Evolutionary conservation across 2,888 invertebrate genomes (phyloP), one percentile per base, ranked within the genome.

Genomic region (Aleiodes testaceus): DNA sequence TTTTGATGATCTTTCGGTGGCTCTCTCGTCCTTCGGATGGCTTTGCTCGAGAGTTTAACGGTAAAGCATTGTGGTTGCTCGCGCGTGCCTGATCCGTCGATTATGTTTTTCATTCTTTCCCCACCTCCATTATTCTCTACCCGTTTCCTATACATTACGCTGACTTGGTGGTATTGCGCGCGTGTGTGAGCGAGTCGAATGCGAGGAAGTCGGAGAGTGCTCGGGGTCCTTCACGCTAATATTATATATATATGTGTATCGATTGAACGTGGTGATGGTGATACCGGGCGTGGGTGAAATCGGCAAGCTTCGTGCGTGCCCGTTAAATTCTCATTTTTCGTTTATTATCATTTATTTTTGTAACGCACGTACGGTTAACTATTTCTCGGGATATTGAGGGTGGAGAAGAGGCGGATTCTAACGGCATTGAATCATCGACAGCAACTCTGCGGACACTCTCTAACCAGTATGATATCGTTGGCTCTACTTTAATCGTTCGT

Each of bases 1-100:
- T 49, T 72, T 69, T 47, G 78, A 76, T 75, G 74, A 81, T 81
- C 80, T 78, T 76, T 74, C 73, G 76, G 69, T 36, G 36, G 47
- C 65, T 63, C 36, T 67, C 36, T n/a, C 50, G 72, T 70, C 69
- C 66, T 63, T 64, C 53, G 72, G 18, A 47, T 14, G 64, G 67
- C 14, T 52, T 63, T 12, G 42, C 44, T 45, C 12, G 22, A 36
- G 42, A 59, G 36, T 59, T 59, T 73, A 73, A 73, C 73, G 73
- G 73, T 73, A 68, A 70, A 55, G 67, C 68, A 73, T 73, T 73
- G 70, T 73, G 68, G 64, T n/a, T 65, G 65, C 64, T 67, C 70
- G 67, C 65, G 67, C 65, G 65, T 65, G 67, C 70, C 65, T 67
- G 70, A 66, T 70, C 64, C 66, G 36, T 42, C 70, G 66, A 70